Percentiles rank a stretch among this genome's conserved stretches.
phyloP scores from a whole-genome alignment of 2,888 invertebrate species.

The Mactromeris polynyma region DNA sequence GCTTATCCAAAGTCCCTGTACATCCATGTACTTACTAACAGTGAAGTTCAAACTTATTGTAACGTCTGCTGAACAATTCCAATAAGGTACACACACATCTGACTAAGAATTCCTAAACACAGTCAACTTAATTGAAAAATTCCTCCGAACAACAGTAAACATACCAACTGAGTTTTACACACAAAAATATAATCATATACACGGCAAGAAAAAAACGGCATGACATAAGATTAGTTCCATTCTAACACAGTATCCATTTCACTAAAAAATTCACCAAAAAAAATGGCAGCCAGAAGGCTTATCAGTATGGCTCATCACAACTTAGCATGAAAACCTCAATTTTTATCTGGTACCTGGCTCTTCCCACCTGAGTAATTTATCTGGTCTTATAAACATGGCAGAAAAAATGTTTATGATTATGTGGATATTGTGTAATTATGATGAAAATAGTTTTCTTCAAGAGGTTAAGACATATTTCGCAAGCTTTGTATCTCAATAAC shows the following conservation, averaged over 20 bases:
- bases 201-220: not conserved
- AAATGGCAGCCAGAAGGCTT: conserved; percentile 28
- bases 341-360: conserved; percentile 18
- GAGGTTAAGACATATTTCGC: not conserved
- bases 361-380: conserved; percentile 31
- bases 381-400: conserved; percentile 31
- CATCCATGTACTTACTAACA: not conserved
- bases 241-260: conserved; percentile 19
- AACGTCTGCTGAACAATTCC: not conserved
- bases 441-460: not conserved
- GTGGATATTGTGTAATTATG: not conserved
- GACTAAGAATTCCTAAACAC: not conserved
- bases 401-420: conserved; percentile 9
- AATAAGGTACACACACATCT: not conserved
- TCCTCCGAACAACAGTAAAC: not conserved
- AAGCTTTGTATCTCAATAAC: not conserved
- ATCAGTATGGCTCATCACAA: conserved; percentile 29
- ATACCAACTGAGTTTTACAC: not conserved
- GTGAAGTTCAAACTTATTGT: not conserved
- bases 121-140: not conserved
- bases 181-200: not conserved
- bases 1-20: not conserved
- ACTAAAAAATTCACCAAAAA: not conserved
- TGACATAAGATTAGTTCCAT: not conserved
- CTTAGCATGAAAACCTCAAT: conserved; percentile 7